Conservation (phyloP, 30 jellyfish, hydroid and myxozoan genomes). For the Catostylus mosaicus region DNA sequence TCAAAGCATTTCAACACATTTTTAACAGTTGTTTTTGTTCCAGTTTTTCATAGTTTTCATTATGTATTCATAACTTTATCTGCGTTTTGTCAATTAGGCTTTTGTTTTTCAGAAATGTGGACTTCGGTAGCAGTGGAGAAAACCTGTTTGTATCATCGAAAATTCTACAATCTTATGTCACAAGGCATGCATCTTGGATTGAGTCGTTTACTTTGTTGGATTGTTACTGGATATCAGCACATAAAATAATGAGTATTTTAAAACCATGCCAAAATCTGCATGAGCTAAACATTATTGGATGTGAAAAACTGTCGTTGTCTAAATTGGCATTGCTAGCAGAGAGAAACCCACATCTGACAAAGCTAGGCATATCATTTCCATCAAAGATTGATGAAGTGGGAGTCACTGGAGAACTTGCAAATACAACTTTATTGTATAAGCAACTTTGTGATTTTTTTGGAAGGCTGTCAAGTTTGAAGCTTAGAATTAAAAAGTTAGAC, state of each 20-base stretch:
- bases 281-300: slow-evolving; percentile 83
- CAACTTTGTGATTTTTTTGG: slow-evolving; percentile 42
- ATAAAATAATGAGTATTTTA: slow-evolving; percentile 47
- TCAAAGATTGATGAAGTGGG: slow-evolving; percentile 28
- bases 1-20: too few species aligned
- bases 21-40: too few species aligned
- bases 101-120: slow-evolving; percentile 20
- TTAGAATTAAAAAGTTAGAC: slow-evolving; percentile 58
- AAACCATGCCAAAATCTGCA: slow-evolving; percentile 64
- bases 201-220: slow-evolving; percentile 57
- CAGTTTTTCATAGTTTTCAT: too few species aligned
- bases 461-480: slow-evolving; percentile 69
- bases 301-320: slow-evolving; percentile 47
- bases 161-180: slow-evolving; percentile 36
- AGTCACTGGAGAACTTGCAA: slow-evolving; percentile 26
- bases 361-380: slow-evolving; percentile 87
- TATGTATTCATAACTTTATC: too few species aligned
- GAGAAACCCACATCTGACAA: slow-evolving; percentile 56
- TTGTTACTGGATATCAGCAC: slow-evolving; percentile 92
- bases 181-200: slow-evolving; percentile 45
- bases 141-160: slow-evolving; percentile 71
- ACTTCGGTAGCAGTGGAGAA: slow-evolving; percentile 56
- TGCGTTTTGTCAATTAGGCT: too few species aligned
- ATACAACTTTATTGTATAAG: slow-evolving; percentile 36
- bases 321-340: slow-evolving; percentile 47